Evolutionary conservation across 2,888 invertebrate genomes (phyloP).

Genomic region (Muschampia plurimacula): DNA sequence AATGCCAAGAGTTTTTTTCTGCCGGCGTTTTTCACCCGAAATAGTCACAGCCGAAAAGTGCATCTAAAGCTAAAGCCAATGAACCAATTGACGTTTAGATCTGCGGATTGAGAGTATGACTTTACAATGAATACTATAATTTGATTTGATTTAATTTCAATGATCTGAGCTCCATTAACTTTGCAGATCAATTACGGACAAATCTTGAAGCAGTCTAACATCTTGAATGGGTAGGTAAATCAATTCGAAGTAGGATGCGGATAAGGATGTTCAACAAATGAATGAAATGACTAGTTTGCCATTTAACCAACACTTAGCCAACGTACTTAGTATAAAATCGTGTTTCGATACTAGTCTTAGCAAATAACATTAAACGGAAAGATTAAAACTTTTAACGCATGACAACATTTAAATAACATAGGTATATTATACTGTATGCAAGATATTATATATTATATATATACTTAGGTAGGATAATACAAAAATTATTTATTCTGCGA

Average conservation of each 20-base stretch:
- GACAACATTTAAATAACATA: not conserved
- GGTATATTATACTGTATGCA: too few species aligned
- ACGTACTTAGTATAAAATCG: constrained; percentile 18
- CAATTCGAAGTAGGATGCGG: constrained; percentile 36
- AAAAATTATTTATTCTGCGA: too few species aligned
- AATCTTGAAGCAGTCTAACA: not conserved
- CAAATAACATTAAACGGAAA: constrained; percentile 9
- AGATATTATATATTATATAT: too few species aligned
- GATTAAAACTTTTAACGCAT: constrained; percentile 10
- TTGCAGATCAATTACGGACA: too few species aligned
- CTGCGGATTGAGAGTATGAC: not conserved
- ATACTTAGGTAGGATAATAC: too few species aligned
- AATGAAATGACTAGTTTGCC: constrained; percentile 38
- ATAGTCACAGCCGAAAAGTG: too few species aligned
- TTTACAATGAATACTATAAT: not conserved
- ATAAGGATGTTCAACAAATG: constrained; percentile 37
- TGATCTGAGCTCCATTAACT: too few species aligned
- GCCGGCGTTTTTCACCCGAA: too few species aligned
- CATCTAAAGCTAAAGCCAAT: too few species aligned
- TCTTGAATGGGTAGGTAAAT: constrained; percentile 17
- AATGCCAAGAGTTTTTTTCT: too few species aligned
- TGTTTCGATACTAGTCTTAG: constrained; percentile 28
- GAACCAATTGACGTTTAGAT: not conserved
- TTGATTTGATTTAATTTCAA: not conserved
- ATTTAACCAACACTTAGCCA: constrained; percentile 33